Evolutionary conservation across 2,888 invertebrate species (phyloP).

Genomic region (Himalopsyche anomala): DNA sequence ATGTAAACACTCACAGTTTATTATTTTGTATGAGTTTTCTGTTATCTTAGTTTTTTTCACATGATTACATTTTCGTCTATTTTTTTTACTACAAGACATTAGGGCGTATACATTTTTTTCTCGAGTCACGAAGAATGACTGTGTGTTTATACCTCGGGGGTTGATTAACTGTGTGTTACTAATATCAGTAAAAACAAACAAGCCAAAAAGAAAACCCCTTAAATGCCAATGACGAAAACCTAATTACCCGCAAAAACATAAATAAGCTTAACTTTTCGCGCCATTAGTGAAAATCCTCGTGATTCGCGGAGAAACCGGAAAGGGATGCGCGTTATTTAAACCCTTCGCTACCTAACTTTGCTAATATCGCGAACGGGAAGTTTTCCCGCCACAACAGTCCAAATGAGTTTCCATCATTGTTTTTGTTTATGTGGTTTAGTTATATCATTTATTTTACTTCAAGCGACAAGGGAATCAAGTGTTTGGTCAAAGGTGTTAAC

Average conservation of each 20-base stretch:
- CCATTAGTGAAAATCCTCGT: constrained; percentile 31
- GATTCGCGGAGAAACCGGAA: constrained; percentile 14
- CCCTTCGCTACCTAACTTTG: constrained; percentile 52
- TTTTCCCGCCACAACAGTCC: constrained; percentile 34
- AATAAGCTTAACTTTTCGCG: constrained; percentile 32
- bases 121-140: too few relatives aligned
- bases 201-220: constrained; percentile 8
- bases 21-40: too few relatives aligned
- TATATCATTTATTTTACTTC: background rate
- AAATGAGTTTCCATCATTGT: constrained; percentile 47
- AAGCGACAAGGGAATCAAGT: background rate
- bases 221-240: constrained; percentile 30
- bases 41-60: too few relatives aligned
- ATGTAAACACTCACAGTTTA: too few relatives aligned
- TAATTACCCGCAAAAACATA: constrained; percentile 34
- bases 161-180: too few relatives aligned
- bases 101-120: too few relatives aligned
- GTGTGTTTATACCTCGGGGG: too few relatives aligned
- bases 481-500: too few relatives aligned
- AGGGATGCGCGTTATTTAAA: constrained; percentile 25
- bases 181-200: background rate
- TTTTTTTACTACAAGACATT: too few relatives aligned
- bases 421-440: constrained; percentile 13
- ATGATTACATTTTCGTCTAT: too few relatives aligned
- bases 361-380: constrained; percentile 50